Percentiles rank a stretch among this genome's conserved stretches.
Evolutionary conservation across 2,113 vertebrate species (phyloP).

Genomic region (Ciconia stormi): DNA sequence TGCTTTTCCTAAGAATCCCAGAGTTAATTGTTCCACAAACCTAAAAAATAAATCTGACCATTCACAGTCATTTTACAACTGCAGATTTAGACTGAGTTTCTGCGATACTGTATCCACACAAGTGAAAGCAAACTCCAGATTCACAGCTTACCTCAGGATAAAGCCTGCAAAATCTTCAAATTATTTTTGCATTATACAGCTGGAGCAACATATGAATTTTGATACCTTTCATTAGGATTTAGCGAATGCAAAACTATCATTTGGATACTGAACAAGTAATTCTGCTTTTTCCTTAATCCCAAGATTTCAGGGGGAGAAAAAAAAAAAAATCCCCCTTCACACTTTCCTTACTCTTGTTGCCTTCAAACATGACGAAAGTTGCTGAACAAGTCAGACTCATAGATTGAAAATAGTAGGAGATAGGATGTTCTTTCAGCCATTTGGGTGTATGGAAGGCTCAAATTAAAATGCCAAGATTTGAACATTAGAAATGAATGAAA

Average conservation of each 20-base stretch:
- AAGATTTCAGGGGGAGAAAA: not conserved
- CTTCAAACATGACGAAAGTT: not conserved
- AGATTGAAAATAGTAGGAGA: not conserved
- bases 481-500: slow-evolving; percentile 54
- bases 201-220: not conserved
- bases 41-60: not conserved
- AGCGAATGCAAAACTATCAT: not conserved
- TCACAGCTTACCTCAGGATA: not conserved
- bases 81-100: not conserved
- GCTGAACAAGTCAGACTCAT: not conserved
- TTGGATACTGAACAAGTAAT: not conserved
- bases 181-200: not conserved
- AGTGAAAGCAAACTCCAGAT: not conserved
- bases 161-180: slow-evolving; percentile 10
- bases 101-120: not conserved
- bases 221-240: not conserved
- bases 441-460: not conserved
- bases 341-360: not conserved
- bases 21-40: not conserved
- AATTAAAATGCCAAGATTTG: slow-evolving; percentile 3
- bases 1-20: not conserved
- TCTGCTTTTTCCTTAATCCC: not conserved
- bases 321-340: not conserved
- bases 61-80: not conserved
- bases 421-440: not conserved